Base-by-base conservation (phyloP, 2,797 vertebrate species). In the Phrynocephalus forsythii region DNA sequence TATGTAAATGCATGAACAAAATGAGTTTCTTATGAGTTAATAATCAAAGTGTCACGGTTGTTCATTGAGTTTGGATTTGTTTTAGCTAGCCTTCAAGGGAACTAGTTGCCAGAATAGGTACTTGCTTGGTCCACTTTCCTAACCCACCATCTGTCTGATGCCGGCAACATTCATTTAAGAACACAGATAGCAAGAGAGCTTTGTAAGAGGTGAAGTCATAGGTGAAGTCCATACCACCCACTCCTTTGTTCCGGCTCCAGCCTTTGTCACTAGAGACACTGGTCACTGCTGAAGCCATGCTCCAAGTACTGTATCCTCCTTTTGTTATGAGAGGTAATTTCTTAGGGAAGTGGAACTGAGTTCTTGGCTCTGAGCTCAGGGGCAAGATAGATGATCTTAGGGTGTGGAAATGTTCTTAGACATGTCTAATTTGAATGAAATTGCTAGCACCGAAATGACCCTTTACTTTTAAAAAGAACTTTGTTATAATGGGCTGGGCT, bases 161-260 rank as follows among this genome's bases (percentile, higher is more conserved):
- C 30, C 18, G 52, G 15, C 20, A 10, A 50, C 24, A 68, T n/a
- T 9, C 52, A 8, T 26, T 48, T 3, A 18, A n/a, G 16, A 48
- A 44, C 26, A 56, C 66, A 83, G 77, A 87, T 52, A 77, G 63
- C 44, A 1, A 13, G n/a, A 67, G 79, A 68, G 66, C 9, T 56
- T 82, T 30, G 3, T 69, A 76, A 18, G 30, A 83, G 33, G 20
- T 28, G 38, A 7, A 10, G n/a, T 69, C 81, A 69, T 56, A 24
- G 6, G 52, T 69, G 30, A 24, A 78, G 48, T 48, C 63, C 63
- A 44, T 16, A 4, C 28, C 63, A 11, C 48, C 66, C 72, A 28
- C 72, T 44, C 33, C 73, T 87, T 87, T 87, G 82, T 87, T 87
- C 81, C 56, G 68, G 10, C 50, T 68, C n/a, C 30, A 3, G 81